phyloP scores from a whole-genome alignment of 1,140 invertebrate species.

The Neuroterus valhalla region DNA sequence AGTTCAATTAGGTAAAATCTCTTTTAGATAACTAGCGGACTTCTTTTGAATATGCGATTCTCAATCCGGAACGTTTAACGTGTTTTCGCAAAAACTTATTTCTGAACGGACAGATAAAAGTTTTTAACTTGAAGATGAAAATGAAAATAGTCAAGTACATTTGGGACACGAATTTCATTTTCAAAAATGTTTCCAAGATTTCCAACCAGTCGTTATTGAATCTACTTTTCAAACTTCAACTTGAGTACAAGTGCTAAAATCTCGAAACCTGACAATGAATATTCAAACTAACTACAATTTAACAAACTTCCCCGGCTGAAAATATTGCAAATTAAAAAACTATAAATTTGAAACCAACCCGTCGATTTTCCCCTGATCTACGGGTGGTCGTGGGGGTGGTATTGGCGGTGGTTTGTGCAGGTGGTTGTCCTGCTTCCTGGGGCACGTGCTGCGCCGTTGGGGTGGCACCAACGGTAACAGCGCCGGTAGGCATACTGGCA shows the following conservation, averaged over 20 bases:
- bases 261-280: neutral
- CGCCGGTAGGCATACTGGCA: slow-evolving; percentile 72
- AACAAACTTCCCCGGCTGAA: neutral
- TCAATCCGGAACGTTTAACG: too few relatives aligned
- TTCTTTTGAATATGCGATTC: too few relatives aligned
- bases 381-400: slow-evolving; percentile 58
- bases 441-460: slow-evolving; percentile 73
- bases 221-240: too few relatives aligned
- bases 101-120: too few relatives aligned
- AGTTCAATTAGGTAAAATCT: too few relatives aligned
- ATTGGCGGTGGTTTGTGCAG: slow-evolving; percentile 65
- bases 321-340: neutral
- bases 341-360: slow-evolving; percentile 63
- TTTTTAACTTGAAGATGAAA: too few relatives aligned
- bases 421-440: slow-evolving; percentile 72
- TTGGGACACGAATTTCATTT: too few relatives aligned
- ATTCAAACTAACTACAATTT: neutral
- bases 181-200: too few relatives aligned
- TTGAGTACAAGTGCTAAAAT: neutral
- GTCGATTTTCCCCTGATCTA: slow-evolving; percentile 72
- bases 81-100: too few relatives aligned
- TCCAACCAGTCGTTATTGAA: too few relatives aligned
- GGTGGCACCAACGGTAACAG: slow-evolving; percentile 70
- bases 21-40: too few relatives aligned
- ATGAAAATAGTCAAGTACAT: too few relatives aligned